phyloP scores from a whole-genome alignment of 1,140 invertebrate genomes.

The Aphis craccivora region DNA sequence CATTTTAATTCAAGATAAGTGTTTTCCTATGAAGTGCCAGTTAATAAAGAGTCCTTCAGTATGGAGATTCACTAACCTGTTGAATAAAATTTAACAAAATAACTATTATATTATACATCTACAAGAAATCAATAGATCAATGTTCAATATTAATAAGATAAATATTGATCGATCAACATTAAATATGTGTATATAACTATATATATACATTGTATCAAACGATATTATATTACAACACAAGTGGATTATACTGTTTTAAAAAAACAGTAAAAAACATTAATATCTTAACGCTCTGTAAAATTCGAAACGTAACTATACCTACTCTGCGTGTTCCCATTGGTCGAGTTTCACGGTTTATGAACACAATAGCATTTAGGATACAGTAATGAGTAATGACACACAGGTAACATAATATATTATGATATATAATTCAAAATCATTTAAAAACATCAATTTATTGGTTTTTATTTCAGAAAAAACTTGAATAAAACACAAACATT shows the following conservation, averaged over 20 bases:
- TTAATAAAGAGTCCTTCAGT: neutral
- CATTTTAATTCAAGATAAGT: neutral
- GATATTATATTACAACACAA: neutral
- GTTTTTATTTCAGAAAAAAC: slow-evolving; percentile 49
- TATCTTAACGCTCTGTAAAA: neutral
- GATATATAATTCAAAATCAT: neutral
- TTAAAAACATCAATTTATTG: slow-evolving; percentile 40
- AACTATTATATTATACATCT: neutral
- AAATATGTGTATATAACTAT: too few relatives aligned
- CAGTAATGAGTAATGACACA: too few relatives aligned
- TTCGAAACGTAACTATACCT: neutral
- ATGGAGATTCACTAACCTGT: neutral
- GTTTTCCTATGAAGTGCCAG: neutral
- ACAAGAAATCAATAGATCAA: neutral
- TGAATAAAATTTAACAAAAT: neutral
- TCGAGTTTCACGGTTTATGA: neutral
- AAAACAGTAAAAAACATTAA: neutral
- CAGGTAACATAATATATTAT: neutral
- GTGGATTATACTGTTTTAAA: neutral
- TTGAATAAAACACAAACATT: slow-evolving; percentile 27
- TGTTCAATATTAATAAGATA: neutral
- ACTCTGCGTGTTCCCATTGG: neutral
- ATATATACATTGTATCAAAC: too few relatives aligned
- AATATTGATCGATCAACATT: neutral
- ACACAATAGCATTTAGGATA: neutral